Evolutionary conservation across 2,888 invertebrate species (phyloP).

Genomic region (Melinaea marsaeus): DNA sequence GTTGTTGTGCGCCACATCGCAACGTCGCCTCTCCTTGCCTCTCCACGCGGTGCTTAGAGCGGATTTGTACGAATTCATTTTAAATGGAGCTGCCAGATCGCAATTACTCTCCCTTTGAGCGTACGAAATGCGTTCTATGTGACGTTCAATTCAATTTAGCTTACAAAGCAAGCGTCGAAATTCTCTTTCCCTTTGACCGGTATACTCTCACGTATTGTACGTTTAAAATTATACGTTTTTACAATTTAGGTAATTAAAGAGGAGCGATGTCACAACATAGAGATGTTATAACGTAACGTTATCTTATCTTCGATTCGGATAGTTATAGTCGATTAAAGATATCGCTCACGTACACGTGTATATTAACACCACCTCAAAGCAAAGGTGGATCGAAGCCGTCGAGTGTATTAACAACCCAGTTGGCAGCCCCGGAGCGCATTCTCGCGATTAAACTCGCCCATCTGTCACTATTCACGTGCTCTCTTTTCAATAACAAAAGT

Average conservation of each 20-base stretch:
- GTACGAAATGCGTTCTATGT: constrained; percentile 68
- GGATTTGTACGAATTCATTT: constrained; percentile 72
- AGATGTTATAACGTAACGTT: neutral
- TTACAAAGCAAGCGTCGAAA: constrained; percentile 68
- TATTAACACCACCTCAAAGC: constrained; percentile 32
- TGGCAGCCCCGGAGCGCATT: constrained; percentile 51
- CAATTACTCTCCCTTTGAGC: constrained; percentile 75
- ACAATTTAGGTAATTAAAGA: too few relatives aligned
- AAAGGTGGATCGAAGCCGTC: constrained; percentile 45
- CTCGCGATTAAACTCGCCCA: constrained; percentile 54
- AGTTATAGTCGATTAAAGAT: neutral
- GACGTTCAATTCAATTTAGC: constrained; percentile 73
- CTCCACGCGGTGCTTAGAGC: constrained; percentile 49
- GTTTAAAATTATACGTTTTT: constrained; percentile 12
- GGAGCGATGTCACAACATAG: too few relatives aligned
- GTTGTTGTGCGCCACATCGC: constrained; percentile 36
- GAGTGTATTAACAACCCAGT: constrained; percentile 50
- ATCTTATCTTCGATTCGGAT: neutral
- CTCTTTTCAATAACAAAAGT: neutral
- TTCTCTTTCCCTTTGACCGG: constrained; percentile 68
- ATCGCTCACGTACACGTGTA: constrained; percentile 15
- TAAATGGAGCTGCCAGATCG: constrained; percentile 71
- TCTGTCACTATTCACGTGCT: constrained; percentile 59
- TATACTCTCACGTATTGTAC: constrained; percentile 54
- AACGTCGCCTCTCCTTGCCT: constrained; percentile 34